phyloP scores from a whole-genome alignment of 2,888 invertebrate genomes.

The Drosophila colorata region DNA sequence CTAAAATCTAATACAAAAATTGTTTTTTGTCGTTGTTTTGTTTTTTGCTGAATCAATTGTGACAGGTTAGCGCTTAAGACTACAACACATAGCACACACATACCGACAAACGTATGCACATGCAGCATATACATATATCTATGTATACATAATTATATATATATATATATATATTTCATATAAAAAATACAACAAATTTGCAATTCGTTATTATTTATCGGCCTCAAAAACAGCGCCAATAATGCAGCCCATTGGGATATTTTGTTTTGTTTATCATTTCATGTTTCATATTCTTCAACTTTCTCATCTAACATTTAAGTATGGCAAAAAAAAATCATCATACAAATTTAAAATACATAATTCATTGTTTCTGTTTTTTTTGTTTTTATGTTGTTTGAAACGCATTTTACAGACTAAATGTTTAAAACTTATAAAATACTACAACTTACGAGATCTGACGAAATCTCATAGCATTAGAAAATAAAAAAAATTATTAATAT shows the following conservation, averaged over 20 bases:
- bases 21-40: slow-evolving; percentile 26
- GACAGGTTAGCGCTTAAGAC: slow-evolving; percentile 69
- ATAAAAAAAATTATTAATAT: slow-evolving; percentile 31
- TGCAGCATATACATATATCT: slow-evolving; percentile 33
- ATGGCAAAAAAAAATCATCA: slow-evolving; percentile 63
- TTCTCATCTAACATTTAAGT: slow-evolving; percentile 61
- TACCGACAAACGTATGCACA: not conserved
- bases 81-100: slow-evolving; percentile 65
- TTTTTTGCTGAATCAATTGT: slow-evolving; percentile 44
- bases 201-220: slow-evolving; percentile 70
- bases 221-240: slow-evolving; percentile 47
- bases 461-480: slow-evolving; percentile 77
- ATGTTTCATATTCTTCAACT: slow-evolving; percentile 37
- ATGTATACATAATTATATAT: slow-evolving; percentile 30
- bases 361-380: slow-evolving; percentile 33
- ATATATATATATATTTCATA: slow-evolving; percentile 55
- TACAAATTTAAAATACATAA: slow-evolving; percentile 56
- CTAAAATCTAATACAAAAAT: slow-evolving; percentile 71
- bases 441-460: slow-evolving; percentile 77
- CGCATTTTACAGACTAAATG: slow-evolving; percentile 61
- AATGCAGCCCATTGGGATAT: slow-evolving; percentile 45
- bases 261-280: slow-evolving; percentile 6
- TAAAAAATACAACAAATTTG: slow-evolving; percentile 77
- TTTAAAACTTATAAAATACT: slow-evolving; percentile 79
- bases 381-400: slow-evolving; percentile 53